Conservation (phyloP, 2,113 vertebrate species). For the Pantherophis guttatus region DNA sequence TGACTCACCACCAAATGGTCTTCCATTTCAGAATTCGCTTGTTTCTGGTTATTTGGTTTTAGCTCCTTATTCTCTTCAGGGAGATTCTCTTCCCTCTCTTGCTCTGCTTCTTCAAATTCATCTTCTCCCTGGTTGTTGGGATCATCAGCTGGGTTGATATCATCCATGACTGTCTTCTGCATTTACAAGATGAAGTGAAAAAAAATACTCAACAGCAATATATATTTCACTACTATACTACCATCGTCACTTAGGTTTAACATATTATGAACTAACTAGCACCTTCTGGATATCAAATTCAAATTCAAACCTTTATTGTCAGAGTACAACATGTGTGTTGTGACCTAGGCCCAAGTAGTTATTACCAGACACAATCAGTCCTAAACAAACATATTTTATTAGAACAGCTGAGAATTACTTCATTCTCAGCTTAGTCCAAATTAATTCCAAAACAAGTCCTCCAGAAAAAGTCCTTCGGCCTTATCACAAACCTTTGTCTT, state of each 20-base stretch:
- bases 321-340: too few species aligned
- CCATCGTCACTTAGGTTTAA: background rate
- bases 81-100: conserved; percentile 77
- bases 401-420: too few species aligned
- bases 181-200: background rate
- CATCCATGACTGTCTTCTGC: conserved; percentile 75
- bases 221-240: background rate
- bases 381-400: too few species aligned
- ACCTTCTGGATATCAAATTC: background rate
- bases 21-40: conserved; percentile 73
- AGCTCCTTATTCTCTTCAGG: conserved; percentile 74
- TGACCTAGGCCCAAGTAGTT: too few species aligned
- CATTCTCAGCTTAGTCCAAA: too few species aligned
- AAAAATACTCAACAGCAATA: background rate
- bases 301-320: too few species aligned
- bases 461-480: too few species aligned
- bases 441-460: too few species aligned
- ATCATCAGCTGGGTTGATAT: conserved; percentile 92
- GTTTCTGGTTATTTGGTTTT: conserved; percentile 56
- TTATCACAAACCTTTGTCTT: too few species aligned
- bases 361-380: too few species aligned
- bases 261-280: background rate
- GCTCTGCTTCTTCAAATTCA: conserved; percentile 95
- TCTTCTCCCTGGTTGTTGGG: conserved; percentile 98
- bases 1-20: conserved; percentile 87